Percentiles rank a stretch among this genome's conserved stretches.
phyloP scores from a whole-genome alignment of 2,113 vertebrate species.

The Polyodon spathula region DNA sequence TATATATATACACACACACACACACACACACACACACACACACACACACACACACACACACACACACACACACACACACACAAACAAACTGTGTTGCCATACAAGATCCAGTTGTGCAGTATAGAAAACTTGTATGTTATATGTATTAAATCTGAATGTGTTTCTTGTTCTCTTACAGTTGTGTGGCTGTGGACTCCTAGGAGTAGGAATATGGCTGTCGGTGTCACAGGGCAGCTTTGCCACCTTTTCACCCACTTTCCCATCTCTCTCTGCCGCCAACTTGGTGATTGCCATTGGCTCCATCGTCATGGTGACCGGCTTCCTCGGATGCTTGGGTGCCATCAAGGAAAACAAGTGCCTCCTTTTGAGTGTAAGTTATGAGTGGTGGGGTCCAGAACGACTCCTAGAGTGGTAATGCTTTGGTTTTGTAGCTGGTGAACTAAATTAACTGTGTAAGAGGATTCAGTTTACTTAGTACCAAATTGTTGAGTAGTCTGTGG shows the following conservation, averaged over 20 bases:
- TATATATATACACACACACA: conserved; percentile 5
- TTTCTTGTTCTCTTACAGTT: conserved; percentile 64
- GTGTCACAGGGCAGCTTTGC: conserved; percentile 97
- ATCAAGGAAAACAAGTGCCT: conserved; percentile 99
- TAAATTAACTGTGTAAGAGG: too few species aligned
- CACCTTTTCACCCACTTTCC: conserved; percentile 95
- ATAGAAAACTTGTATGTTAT: background rate
- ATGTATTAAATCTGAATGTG: conserved; percentile 8
- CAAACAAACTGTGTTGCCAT: conserved; percentile 18
- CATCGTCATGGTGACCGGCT: conserved; percentile 93
- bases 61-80: background rate
- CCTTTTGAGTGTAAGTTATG: conserved; percentile 85
- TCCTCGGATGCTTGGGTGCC: conserved; percentile 93
- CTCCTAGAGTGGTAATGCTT: too few species aligned
- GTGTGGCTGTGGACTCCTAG: conserved; percentile 92
- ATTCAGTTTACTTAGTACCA: too few species aligned
- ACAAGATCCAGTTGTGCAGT: conserved; percentile 11
- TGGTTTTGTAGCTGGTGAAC: too few species aligned
- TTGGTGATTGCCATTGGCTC: conserved; percentile 87
- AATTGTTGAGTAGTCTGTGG: too few species aligned
- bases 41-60: conserved; percentile 9
- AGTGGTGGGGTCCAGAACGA: too few species aligned
- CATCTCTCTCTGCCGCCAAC: conserved; percentile 90
- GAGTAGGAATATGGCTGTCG: conserved; percentile 96
- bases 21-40: conserved; percentile 8